Conservation (phyloP, 2,113 vertebrate genomes). For the Tonatia bakeri region DNA sequence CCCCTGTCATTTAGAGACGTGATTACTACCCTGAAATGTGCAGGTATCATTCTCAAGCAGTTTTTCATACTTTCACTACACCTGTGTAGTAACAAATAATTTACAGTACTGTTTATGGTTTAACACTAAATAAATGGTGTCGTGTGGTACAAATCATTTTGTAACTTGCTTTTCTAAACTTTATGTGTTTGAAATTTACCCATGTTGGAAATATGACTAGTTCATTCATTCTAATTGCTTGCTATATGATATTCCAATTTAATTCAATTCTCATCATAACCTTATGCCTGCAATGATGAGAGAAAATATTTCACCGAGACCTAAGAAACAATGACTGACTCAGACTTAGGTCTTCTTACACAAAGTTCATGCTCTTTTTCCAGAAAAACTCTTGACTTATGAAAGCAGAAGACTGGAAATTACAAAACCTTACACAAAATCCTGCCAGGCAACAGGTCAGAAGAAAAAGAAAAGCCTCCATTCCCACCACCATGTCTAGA, state of each 20-base stretch:
- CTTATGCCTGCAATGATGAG: background rate
- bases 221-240: background rate
- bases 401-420: background rate
- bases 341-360: background rate
- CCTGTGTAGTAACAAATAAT: background rate
- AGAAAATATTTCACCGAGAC: background rate
- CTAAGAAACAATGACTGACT: background rate
- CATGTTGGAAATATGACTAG: background rate
- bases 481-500: background rate
- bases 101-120: background rate
- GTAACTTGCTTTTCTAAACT: background rate
- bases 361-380: background rate
- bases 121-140: background rate
- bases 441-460: background rate
- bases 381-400: background rate
- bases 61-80: background rate
- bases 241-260: background rate
- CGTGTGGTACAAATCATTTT: background rate
- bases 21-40: background rate
- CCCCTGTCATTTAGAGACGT: background rate
- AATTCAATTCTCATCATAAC: background rate
- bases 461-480: background rate
- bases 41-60: background rate
- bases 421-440: background rate
- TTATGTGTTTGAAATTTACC: background rate